phyloP scores from a whole-genome alignment of 1,140 invertebrate species.

The Dinothrombium tinctorium region DNA sequence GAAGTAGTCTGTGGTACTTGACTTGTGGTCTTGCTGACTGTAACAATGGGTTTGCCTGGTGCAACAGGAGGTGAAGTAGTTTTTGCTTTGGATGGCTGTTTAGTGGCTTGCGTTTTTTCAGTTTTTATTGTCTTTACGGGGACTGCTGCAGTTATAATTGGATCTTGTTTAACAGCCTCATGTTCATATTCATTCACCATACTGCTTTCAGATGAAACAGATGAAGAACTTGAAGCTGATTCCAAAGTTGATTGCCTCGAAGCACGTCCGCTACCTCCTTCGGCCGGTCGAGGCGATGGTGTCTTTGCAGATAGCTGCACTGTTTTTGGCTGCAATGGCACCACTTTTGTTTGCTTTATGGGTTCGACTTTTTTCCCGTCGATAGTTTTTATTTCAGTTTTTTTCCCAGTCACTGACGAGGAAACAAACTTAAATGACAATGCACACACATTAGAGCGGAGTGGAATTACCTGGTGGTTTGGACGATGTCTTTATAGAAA shows the following conservation, averaged over 20 bases:
- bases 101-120: neutral
- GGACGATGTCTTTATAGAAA: no score
- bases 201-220: constrained; percentile 10
- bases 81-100: neutral
- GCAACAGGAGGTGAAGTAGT: neutral
- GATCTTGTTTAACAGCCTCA: constrained; percentile 5
- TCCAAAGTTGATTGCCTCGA: constrained; percentile 12
- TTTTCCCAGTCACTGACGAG: neutral
- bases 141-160: neutral
- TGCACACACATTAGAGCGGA: no score
- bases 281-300: neutral
- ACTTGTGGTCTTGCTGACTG: neutral
- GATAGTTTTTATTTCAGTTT: neutral
- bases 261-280: constrained; percentile 2
- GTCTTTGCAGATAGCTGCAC: neutral
- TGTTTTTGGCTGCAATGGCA: neutral
- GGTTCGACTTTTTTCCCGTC: no score
- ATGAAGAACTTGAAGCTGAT: constrained; percentile 6
- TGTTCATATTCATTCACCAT: constrained; percentile 13
- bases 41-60: neutral
- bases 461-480: no score
- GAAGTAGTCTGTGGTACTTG: neutral
- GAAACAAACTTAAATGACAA: no score
- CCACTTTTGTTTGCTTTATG: no score
- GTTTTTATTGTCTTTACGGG: neutral